These are phyloP conservation scores for Anableps anableps DNA, from an alignment of 2,797 vertebrate genomes.

Conservation along the genomic window DNA sequence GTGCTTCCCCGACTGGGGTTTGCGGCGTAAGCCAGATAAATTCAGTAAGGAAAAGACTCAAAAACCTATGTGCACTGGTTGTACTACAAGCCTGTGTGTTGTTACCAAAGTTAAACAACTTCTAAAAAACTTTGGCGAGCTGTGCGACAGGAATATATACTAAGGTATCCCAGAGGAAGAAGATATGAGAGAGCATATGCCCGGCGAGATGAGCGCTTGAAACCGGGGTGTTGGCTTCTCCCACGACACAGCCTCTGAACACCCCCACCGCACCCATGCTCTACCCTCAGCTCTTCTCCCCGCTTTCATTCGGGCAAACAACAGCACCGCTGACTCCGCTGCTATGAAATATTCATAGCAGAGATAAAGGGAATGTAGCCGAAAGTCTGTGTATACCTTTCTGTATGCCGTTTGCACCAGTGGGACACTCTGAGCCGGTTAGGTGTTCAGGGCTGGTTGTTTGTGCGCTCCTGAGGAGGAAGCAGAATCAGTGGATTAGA, in stretches of 20 bases:
- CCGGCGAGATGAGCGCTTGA: slow-evolving; percentile 54
- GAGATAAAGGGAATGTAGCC: slow-evolving; percentile 67
- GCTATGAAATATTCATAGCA: slow-evolving; percentile 78
- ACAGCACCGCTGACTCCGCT: slow-evolving; percentile 56
- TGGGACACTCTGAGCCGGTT: slow-evolving; percentile 64
- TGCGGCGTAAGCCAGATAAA: slow-evolving; percentile 28
- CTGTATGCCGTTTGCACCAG: slow-evolving; percentile 64
- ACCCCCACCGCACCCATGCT: slow-evolving; percentile 18
- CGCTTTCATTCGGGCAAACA: slow-evolving; percentile 75
- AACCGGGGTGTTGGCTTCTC: slow-evolving; percentile 47
- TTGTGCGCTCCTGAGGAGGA: slow-evolving; percentile 70
- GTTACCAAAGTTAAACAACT: slow-evolving; percentile 70
- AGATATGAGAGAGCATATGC: slow-evolving; percentile 69
- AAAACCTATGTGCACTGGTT: slow-evolving; percentile 49
- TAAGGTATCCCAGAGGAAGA: slow-evolving; percentile 61
- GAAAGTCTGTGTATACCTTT: slow-evolving; percentile 78
- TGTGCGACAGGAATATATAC: slow-evolving; percentile 54
- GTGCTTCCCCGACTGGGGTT: background rate
- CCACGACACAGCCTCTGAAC: slow-evolving; percentile 32
- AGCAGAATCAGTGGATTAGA: slow-evolving; percentile 49
- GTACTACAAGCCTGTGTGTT: slow-evolving; percentile 42
- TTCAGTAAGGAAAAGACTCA: slow-evolving; percentile 12
- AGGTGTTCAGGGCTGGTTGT: slow-evolving; percentile 67
- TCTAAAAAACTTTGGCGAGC: slow-evolving; percentile 59
- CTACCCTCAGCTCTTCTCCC: slow-evolving; percentile 43